These are phyloP conservation scores for Porites lutea DNA, from an alignment of 64 coral and sea anemone genomes.

Conservation along the genomic window DNA sequence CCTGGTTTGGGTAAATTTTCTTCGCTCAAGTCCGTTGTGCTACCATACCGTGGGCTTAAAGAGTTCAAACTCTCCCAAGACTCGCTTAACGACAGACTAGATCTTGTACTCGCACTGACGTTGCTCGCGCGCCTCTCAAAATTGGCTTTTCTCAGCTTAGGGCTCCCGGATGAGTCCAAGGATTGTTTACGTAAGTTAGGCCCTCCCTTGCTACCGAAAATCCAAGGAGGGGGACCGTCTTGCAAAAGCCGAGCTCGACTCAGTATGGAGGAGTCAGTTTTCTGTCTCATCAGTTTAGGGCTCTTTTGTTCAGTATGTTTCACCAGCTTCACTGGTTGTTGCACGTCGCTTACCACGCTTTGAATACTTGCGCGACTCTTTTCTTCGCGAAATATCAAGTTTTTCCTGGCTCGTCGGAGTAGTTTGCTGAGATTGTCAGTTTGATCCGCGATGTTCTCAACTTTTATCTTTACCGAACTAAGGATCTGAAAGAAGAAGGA, in stretches of 20 bases:
- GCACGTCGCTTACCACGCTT: slow-evolving; percentile 58
- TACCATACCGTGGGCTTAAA: slow-evolving; percentile 72
- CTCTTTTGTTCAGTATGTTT: slow-evolving; percentile 23
- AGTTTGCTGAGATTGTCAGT: slow-evolving; percentile 67
- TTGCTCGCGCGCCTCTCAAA: slow-evolving; percentile 11
- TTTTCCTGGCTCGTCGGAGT: slow-evolving; percentile 84
- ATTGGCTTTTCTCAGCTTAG: neutral
- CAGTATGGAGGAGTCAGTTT: slow-evolving; percentile 75
- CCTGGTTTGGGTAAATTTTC: slow-evolving; percentile 23
- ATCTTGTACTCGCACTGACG: slow-evolving; percentile 59
- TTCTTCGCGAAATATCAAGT: slow-evolving; percentile 88
- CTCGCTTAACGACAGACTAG: slow-evolving; percentile 87
- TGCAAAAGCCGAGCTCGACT: slow-evolving; percentile 48
- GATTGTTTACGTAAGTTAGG: slow-evolving; percentile 8
- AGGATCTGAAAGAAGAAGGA: slow-evolving; percentile 62
- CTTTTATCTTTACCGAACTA: slow-evolving; percentile 93
- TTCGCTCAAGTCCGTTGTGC: slow-evolving; percentile 58
- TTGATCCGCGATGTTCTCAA: slow-evolving; percentile 85
- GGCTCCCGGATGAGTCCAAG: neutral
- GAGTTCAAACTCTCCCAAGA: slow-evolving; percentile 80
- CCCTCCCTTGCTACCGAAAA: slow-evolving; percentile 42
- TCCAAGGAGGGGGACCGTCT: slow-evolving; percentile 77
- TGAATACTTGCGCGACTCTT: slow-evolving; percentile 90
- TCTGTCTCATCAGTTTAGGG: slow-evolving; percentile 62
- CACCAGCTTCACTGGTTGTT: slow-evolving; percentile 22